These are phyloP conservation scores for Ceramica pisi DNA, from an alignment of 2,888 invertebrate genomes.

Conservation along the genomic window DNA sequence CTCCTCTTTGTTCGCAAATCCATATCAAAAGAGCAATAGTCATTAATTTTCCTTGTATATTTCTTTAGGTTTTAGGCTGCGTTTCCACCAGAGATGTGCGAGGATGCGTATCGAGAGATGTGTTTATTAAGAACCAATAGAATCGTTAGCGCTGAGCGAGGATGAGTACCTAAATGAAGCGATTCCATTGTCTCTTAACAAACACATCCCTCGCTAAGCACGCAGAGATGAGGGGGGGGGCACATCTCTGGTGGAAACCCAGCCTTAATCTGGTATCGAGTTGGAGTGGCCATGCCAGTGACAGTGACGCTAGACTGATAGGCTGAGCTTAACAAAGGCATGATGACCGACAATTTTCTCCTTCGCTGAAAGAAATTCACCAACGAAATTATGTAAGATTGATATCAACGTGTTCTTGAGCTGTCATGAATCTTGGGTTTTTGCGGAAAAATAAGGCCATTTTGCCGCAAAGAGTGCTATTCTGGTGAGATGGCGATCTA, in stretches of 20 bases:
- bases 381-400: slow-evolving; percentile 40
- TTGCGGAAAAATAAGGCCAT: slow-evolving; percentile 11
- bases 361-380: slow-evolving; percentile 40
- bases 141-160: no score
- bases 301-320: slow-evolving; percentile 23
- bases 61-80: slow-evolving; percentile 20
- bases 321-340: slow-evolving; percentile 38
- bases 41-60: slow-evolving; percentile 55
- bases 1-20: slow-evolving; percentile 46
- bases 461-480: slow-evolving; percentile 5
- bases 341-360: slow-evolving; percentile 44
- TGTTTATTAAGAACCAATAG: no score
- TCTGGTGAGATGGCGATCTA: slow-evolving; percentile 8
- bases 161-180: no score
- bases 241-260: no score
- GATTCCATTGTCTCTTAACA: no score
- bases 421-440: slow-evolving; percentile 28
- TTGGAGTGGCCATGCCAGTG: slow-evolving; percentile 31
- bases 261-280: slow-evolving; percentile 41
- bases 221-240: no score
- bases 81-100: no score
- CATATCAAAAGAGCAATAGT: slow-evolving; percentile 39
- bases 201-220: no score
- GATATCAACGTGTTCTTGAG: slow-evolving; percentile 42
- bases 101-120: no score